Base-by-base conservation (phyloP, 2,113 vertebrate species). In the Ictalurus punctatus region DNA sequence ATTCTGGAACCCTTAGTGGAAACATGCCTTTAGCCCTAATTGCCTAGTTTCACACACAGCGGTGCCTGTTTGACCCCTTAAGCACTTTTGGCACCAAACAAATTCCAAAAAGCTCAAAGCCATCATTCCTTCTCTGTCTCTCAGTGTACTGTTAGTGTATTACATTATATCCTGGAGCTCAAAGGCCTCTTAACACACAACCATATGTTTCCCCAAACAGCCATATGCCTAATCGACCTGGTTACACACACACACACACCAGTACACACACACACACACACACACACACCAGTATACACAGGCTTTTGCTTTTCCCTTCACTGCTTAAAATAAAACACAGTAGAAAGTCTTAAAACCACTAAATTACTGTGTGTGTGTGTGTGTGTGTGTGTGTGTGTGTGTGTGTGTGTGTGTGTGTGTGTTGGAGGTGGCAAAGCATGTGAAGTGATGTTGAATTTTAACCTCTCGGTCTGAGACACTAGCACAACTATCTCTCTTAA, bases 151-250 rank as follows among this genome's bases (percentile, higher is more conserved):
- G 19, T 74, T 44, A 21, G 21, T 34, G 80, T 21, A 82, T 63
- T 63, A 83, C 16, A 12, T 16, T 71, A 37, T 23, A 10, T 27
- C 84, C 67, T 73, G 67, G 48, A 74, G 84, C 84, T 61, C 8
- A 83, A 83, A 63, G 30, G n/a, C 81, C 30, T 48, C 40, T 25
- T 13, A 78, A 78, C 74, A 78, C 23, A 78, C 40, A 76, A 76
- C 40, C 37, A 63, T 83, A 83, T 83, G 81, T 34, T 74, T 65
- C 37, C 30, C 1, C 54, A 34, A 58, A 86, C 19, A 74, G 52
- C 84, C 67, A 74, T 86, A 73, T 74, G 84, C 16, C 52, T 86
- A 69, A 86, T 37, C 12, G n/a, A 14, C 30, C 67, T 58, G 58
- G 58, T 83, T 83, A 23, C 13, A 71, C 65, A 71, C 65, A 71